phyloP scores from a whole-genome alignment of 2,797 vertebrate genomes.

The Florisuga fusca region DNA sequence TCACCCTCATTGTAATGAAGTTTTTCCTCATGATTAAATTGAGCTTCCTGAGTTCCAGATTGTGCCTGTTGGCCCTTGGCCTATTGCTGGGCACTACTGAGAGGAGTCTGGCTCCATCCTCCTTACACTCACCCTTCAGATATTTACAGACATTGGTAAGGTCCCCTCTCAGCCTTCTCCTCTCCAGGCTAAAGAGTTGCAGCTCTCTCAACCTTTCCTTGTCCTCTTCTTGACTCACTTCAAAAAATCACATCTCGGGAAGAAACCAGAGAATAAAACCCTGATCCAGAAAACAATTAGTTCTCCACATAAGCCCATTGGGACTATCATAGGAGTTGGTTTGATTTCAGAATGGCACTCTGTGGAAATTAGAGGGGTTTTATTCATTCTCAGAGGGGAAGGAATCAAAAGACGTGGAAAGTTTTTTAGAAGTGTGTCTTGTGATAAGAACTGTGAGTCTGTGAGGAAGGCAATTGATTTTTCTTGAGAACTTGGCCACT shows the following conservation, averaged over 20 bases:
- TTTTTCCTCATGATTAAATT: too few species aligned
- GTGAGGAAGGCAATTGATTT: not conserved
- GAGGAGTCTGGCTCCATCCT: too few species aligned
- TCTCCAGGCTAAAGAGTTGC: too few species aligned
- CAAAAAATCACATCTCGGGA: conserved; percentile 1
- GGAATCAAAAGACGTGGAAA: not conserved
- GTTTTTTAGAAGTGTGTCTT: not conserved
- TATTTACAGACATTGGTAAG: too few species aligned
- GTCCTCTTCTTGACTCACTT: not conserved
- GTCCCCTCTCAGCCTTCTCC: too few species aligned
- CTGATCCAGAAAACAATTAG: conserved; percentile 35
- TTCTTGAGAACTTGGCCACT: not conserved
- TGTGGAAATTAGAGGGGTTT: conserved; percentile 47
- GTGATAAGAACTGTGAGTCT: not conserved
- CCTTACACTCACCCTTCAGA: too few species aligned
- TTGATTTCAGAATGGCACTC: conserved; percentile 37
- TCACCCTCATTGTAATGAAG: too few species aligned
- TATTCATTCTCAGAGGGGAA: conserved; percentile 19
- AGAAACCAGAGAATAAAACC: conserved; percentile 5
- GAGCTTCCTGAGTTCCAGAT: too few species aligned
- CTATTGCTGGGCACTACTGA: too few species aligned
- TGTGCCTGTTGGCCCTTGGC: too few species aligned
- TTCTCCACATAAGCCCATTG: not conserved
- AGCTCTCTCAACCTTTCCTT: not conserved
- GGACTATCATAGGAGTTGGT: conserved; percentile 43